Conservation (phyloP, 2,888 invertebrate genomes). For the Hirtodrosophila alboralis region DNA sequence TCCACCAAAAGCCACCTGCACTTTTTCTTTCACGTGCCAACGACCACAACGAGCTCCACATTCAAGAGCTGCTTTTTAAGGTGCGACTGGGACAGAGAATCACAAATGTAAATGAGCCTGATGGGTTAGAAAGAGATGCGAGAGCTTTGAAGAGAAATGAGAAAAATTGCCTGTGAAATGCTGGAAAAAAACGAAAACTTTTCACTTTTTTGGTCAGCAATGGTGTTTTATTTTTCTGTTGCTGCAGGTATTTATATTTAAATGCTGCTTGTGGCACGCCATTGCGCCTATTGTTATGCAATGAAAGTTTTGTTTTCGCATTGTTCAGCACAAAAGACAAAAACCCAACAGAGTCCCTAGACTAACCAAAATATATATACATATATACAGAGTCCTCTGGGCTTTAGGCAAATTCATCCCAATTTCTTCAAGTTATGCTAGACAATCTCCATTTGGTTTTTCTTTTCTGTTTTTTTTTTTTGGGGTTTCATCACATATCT, state of each 20-base stretch:
- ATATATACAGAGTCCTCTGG: no score
- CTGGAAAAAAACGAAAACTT: constrained; percentile 48
- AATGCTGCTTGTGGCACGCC: constrained; percentile 73
- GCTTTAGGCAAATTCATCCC: constrained; percentile 8
- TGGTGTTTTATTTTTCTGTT: constrained; percentile 50
- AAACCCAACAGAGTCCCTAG: neutral
- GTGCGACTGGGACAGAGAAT: no score
- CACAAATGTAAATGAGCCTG: constrained; percentile 9
- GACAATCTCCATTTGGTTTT: constrained; percentile 6
- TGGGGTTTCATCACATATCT: constrained; percentile 3
- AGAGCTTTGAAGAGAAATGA: neutral
- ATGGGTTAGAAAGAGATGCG: neutral
- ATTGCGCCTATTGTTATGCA: constrained; percentile 78
- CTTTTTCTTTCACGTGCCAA: constrained; percentile 71
- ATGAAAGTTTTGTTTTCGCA: constrained; percentile 69
- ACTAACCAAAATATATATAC: no score
- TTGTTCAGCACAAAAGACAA: constrained; percentile 40
- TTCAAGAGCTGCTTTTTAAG: no score
- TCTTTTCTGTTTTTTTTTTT: neutral
- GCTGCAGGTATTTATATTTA: constrained; percentile 77
- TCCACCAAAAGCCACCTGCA: constrained; percentile 66
- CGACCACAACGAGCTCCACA: constrained; percentile 54
- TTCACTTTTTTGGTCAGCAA: constrained; percentile 58
- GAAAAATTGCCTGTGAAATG: constrained; percentile 63
- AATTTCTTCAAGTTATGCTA: constrained; percentile 7